These are phyloP conservation scores for Phylloscopus trochilus DNA, from an alignment of 2,113 vertebrate genomes.

Conservation along the genomic window DNA sequence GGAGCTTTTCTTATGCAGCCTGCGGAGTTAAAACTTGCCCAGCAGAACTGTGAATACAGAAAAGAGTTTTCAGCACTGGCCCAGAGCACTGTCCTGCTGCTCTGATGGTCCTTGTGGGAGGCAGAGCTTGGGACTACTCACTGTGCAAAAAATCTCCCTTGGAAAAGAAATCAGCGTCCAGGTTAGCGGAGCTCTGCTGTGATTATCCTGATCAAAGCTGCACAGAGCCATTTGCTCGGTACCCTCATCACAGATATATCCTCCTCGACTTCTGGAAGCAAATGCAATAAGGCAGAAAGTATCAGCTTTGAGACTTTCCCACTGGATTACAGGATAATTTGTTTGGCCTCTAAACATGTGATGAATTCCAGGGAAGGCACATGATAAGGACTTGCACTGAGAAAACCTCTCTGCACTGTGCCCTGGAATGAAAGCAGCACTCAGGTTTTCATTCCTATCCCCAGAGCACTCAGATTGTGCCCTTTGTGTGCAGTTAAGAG, in stretches of 20 bases:
- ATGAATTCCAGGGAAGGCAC: neutral
- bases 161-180: neutral
- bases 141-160: neutral
- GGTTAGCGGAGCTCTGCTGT: neutral
- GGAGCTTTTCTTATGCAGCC: neutral
- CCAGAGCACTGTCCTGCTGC: neutral
- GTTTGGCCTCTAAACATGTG: neutral
- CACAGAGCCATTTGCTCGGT: neutral
- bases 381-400: neutral
- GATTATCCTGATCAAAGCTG: neutral
- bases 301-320: constrained; percentile 39
- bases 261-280: neutral
- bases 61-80: neutral
- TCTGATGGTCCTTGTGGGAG: neutral
- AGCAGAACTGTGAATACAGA: neutral
- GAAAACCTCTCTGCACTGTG: neutral
- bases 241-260: neutral
- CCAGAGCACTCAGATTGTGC: neutral
- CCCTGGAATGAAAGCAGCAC: neutral
- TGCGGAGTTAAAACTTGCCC: neutral
- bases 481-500: neutral
- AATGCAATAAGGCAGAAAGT: neutral
- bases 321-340: constrained; percentile 34
- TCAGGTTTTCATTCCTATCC: neutral
- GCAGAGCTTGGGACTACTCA: neutral